A percentile compares a stretch with the other conserved stretches of the same genome.
Evolutionary conservation across 2,113 vertebrate genomes (phyloP).

Genomic region (Megatriorchis doriae): DNA sequence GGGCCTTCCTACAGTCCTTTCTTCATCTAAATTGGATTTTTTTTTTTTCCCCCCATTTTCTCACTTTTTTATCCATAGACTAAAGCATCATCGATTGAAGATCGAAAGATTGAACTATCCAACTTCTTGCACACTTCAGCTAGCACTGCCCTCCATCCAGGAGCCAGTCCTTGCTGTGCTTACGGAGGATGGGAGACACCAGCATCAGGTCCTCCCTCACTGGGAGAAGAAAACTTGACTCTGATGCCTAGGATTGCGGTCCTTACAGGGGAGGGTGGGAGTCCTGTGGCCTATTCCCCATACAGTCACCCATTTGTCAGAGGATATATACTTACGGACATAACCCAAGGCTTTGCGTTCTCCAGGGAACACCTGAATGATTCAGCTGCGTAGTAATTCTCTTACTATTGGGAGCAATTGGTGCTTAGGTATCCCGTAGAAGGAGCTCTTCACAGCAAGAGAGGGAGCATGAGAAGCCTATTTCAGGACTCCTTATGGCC

Average conservation of each 20-base stretch:
- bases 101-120: not conserved
- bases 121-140: not conserved
- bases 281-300: not conserved
- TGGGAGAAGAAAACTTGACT: not conserved
- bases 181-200: not conserved
- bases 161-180: not conserved
- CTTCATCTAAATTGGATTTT: not conserved
- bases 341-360: not conserved
- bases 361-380: not conserved
- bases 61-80: not conserved
- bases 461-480: not conserved
- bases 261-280: not conserved
- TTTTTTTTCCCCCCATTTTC: rapidly evolving
- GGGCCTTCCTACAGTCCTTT: not conserved
- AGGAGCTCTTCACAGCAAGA: not conserved
- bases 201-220: not conserved
- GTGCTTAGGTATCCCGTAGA: not conserved
- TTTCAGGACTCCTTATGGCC: not conserved
- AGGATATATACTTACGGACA: not conserved
- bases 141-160: not conserved
- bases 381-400: not conserved
- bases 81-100: not conserved
- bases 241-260: rapidly evolving
- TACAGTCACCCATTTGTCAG: not conserved
- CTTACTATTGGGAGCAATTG: not conserved